A percentile compares a stretch with the other conserved stretches of the same genome.
Evolutionary conservation across 1,140 invertebrate genomes (phyloP).

Genomic region (Battus philenor): DNA sequence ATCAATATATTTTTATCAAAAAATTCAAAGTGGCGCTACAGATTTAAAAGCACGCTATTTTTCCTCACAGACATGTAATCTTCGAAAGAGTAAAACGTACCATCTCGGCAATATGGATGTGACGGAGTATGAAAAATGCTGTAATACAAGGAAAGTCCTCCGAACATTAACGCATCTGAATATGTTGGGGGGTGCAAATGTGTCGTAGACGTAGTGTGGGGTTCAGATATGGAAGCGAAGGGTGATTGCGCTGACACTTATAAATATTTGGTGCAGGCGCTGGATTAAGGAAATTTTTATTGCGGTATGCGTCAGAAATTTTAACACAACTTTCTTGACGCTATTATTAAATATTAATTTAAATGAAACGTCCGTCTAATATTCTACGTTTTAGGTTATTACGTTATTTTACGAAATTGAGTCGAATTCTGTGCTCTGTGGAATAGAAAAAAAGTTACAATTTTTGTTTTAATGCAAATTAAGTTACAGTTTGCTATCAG

Average conservation of each 20-base stretch:
- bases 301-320: conserved; percentile 1
- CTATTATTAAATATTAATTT: too few species aligned
- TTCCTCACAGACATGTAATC: conserved; percentile 15
- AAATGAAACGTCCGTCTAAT: too few species aligned
- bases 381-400: too few species aligned
- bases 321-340: background rate
- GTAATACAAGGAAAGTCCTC: conserved; percentile 31
- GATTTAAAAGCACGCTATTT: too few species aligned
- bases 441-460: too few species aligned
- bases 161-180: conserved; percentile 54
- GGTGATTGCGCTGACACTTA: conserved; percentile 36
- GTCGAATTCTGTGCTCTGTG: too few species aligned
- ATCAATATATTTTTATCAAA: too few species aligned
- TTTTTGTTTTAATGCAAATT: too few species aligned
- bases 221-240: conserved; percentile 42
- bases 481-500: too few species aligned
- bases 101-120: conserved; percentile 35
- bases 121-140: conserved; percentile 53
- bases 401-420: too few species aligned
- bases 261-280: conserved; percentile 19
- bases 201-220: conserved; percentile 31
- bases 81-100: conserved; percentile 16
- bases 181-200: conserved; percentile 55
- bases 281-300: conserved; percentile 15
- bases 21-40: too few species aligned